Base-by-base conservation (phyloP, 2,888 invertebrate species). In the Apomyelois bistriatella region DNA sequence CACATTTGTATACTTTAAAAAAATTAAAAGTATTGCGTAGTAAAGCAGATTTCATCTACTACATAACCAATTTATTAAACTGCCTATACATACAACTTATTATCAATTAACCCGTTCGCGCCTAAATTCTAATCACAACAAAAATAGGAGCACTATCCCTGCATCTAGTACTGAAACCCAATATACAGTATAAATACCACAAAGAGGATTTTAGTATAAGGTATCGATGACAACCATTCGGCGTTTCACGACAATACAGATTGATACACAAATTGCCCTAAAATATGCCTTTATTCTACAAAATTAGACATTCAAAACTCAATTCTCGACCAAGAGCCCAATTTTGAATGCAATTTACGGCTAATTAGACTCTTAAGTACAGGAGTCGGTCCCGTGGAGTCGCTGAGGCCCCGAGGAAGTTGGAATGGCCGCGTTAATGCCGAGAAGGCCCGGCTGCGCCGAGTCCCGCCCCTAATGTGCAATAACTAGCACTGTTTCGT, bases 261-360 rank as follows among this genome's bases (percentile, higher is more conserved):
- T 77, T 75, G 76, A 82, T 73, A 74, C 72, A 76, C 76, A 79
- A 81, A 83, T 73, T 76, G 72, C 68, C 68, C 67, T 73, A 74
- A 69, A 80, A 77, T 79, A 75, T 74, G 73, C 78, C 76, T 81
- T 84, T 82, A 82, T 85, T 79, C 77, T 70, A 61, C 70, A 65
- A 78, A 84, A 86, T 85, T 85, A 82, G 84, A 82, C 84, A 84
- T 87, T 85, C 75, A 84, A 81, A 82, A 82, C 80, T 80, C 79
- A 80, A 55, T 52, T 52, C 53, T 49, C 51, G 52, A 47, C 54
- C 54, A 53, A 53, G 54, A 56, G 56, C 52, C 58, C 60, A 57
- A 58, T 60, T 60, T 54, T 55, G 53, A 53, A 49, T 57, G 55
- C 55, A 54, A 60, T 60, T 60, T 57, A 57, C 53, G 58, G 56